Conservation (phyloP, 2,888 invertebrate genomes). For the Macrosoma leucophasiata region DNA sequence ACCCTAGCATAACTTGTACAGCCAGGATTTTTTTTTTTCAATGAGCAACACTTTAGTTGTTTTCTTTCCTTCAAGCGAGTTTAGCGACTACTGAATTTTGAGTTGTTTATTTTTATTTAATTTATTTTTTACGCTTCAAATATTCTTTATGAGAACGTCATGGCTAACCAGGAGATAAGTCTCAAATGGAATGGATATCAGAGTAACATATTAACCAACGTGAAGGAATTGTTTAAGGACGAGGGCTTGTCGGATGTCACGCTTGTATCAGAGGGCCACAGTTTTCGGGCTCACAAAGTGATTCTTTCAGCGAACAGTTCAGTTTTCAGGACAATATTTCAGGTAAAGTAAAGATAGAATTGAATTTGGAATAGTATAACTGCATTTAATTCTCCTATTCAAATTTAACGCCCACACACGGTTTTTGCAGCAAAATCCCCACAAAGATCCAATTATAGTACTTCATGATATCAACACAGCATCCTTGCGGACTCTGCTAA, state of each 20-base stretch:
- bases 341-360: no score
- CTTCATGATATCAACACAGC: constrained; percentile 81
- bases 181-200: constrained; percentile 82
- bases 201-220: constrained; percentile 78
- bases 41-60: constrained; percentile 25
- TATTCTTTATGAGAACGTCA: constrained; percentile 35
- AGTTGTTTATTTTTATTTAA: constrained; percentile 29
- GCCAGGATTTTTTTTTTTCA: constrained; percentile 2
- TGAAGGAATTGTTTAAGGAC: constrained; percentile 78
- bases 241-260: constrained; percentile 81
- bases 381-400: no score
- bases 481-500: constrained; percentile 78
- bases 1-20: no score
- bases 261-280: constrained; percentile 79
- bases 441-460: constrained; percentile 84
- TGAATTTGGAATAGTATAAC: no score
- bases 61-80: constrained; percentile 21
- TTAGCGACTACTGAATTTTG: constrained; percentile 19
- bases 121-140: constrained; percentile 25
- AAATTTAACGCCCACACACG: constrained; percentile 54
- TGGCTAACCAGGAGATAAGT: constrained; percentile 78
- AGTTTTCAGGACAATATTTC: constrained; percentile 79
- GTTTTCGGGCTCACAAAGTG: constrained; percentile 81
- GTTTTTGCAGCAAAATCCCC: constrained; percentile 81
- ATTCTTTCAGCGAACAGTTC: constrained; percentile 81